phyloP scores from a whole-genome alignment of 2,797 vertebrate species.

The Rhinella marina region DNA sequence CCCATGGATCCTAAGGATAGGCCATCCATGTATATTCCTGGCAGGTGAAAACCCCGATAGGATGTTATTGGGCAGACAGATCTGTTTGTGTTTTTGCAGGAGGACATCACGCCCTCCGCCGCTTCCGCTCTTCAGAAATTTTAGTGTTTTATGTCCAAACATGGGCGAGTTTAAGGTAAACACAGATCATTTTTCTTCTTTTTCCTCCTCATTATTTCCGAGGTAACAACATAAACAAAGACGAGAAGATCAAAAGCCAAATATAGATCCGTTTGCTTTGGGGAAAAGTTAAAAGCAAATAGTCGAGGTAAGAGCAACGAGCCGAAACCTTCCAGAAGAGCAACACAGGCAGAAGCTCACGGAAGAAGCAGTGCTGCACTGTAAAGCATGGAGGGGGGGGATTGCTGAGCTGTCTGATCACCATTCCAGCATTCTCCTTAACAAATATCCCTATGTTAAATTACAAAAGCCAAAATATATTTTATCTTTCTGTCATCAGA shows the following conservation, averaged over 20 bases:
- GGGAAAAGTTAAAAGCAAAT: slow-evolving; percentile 16
- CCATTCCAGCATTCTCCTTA: too few species aligned
- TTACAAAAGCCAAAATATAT: too few species aligned
- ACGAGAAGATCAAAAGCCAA: slow-evolving; percentile 10
- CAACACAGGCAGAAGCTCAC: not conserved
- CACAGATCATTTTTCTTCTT: not conserved
- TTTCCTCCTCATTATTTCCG: slow-evolving; percentile 14
- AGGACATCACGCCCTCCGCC: not conserved
- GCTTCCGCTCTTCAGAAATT: slow-evolving; percentile 29
- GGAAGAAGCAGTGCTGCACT: not conserved
- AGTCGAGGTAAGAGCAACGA: not conserved
- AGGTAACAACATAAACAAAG: slow-evolving; percentile 1
- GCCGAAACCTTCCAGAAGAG: not conserved
- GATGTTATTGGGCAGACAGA: not conserved
- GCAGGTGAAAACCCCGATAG: not conserved
- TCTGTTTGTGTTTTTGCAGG: slow-evolving; percentile 1
- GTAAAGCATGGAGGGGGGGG: not conserved
- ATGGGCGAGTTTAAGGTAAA: slow-evolving; percentile 55
- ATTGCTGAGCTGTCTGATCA: too few species aligned
- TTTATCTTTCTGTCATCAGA: too few species aligned
- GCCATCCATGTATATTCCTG: not conserved
- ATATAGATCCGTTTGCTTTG: not conserved
- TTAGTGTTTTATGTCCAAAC: slow-evolving; percentile 45
- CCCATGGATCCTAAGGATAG: not conserved
- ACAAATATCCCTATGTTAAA: too few species aligned